These are phyloP conservation scores for Alloplasta piceator DNA, from an alignment of 2,888 invertebrate species.

Conservation along the genomic window DNA sequence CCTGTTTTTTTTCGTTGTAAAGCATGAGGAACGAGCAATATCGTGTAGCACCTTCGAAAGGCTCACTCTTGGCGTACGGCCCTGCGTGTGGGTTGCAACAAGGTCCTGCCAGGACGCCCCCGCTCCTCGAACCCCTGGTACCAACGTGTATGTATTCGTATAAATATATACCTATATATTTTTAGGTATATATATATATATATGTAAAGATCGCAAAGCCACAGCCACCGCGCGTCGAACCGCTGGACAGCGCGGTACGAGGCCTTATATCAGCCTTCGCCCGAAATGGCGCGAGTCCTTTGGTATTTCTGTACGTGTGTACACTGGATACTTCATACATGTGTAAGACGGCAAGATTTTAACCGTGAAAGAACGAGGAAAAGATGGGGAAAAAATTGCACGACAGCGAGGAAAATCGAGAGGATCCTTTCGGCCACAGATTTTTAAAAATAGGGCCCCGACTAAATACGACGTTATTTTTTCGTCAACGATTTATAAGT, in stretches of 20 bases:
- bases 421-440: no score
- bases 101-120: constrained; percentile 80
- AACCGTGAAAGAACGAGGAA: constrained; percentile 14
- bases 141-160: no score
- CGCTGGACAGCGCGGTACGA: constrained; percentile 70
- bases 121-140: constrained; percentile 66
- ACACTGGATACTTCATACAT: no score
- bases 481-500: no score
- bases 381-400: not conserved
- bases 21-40: constrained; percentile 20
- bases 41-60: constrained; percentile 40
- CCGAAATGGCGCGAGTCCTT: constrained; percentile 76
- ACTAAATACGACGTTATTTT: constrained; percentile 13
- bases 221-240: constrained; percentile 61
- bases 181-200: constrained; percentile 17
- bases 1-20: not conserved
- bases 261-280: constrained; percentile 78
- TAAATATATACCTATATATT: constrained; percentile 5
- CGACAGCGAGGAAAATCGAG: not conserved
- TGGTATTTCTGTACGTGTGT: constrained; percentile 57
- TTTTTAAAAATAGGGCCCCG: no score
- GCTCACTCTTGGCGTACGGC: constrained; percentile 69
- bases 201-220: constrained; percentile 45
- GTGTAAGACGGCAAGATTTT: constrained; percentile 31
- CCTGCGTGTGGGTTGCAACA: constrained; percentile 79